Evolutionary conservation across 2,888 invertebrate genomes (phyloP), one percentile per base, ranked within the genome.

Genomic region (Tetranychus truncatus): DNA sequence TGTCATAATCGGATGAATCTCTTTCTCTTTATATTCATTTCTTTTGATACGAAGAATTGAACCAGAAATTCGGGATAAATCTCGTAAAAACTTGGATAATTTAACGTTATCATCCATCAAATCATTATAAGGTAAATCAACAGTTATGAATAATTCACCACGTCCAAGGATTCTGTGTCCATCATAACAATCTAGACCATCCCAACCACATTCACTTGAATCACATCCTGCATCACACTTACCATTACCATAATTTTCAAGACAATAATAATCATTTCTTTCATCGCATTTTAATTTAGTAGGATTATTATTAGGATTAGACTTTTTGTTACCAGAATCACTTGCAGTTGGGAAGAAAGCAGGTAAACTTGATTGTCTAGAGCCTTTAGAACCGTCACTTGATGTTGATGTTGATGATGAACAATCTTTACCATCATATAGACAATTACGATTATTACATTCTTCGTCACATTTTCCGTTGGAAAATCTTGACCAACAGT

Each of bases 161-260:
- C 44, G 21, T 20, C 9, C 65, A n/a, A 24, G n/a, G 7, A 34
- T 24, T 11, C n/a, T 8, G 1, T 21, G 44, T 34, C 66, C 45
- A 21, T 4, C 45, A 4, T 92, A 92, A 80, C 97, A 97, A 82
- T 99, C 97, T 76, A 95, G 85, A 1, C 97, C 97, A 80, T 99
- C 99, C 94, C 95, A 99, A 81, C 92, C 93, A 83, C 99, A 99
- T 81, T 93, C 96, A 6, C 90, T 91, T 80, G 91, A 94, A 83
- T 97, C 94, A 82, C 99, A 99, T 0, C 94, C 94, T 78, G 91
- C 89, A 82, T 99, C 95, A 81, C 97, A 99, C 79, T 89, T 86
- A 0, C 95, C 95, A 81, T 97, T 92, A 4, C 90, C 93, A 81
- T 95, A 96, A 81, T 95, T 91, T 79, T 90, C 89, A 80, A 89